Evolutionary conservation across 1,140 invertebrate genomes (phyloP), one percentile per base, ranked within the genome.

Genomic region (Halictus rubicundus): DNA sequence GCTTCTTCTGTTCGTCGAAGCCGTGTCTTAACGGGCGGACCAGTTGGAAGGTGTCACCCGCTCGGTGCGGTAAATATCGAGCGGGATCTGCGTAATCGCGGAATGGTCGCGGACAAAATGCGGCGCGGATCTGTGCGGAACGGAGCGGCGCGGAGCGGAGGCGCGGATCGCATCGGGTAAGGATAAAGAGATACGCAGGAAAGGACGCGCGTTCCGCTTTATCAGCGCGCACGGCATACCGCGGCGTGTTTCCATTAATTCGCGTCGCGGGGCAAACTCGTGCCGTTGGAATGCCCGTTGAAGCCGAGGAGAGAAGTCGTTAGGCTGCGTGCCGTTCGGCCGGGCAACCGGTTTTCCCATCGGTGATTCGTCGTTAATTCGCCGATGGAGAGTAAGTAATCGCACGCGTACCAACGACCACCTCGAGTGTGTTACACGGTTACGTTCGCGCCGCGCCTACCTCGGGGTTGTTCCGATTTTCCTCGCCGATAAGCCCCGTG

Each of bases 241-340:
- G 87, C 88, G 87, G 87, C 88, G 87, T 91, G 90, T 91, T 91
- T 92, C 90, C 89, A 92, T 92, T 92, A 92, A 92, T 92, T 91
- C 88, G 89, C 88, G 90, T 92, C 90, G 90, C 87, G 89, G 85
- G 86, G 81, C 85, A 82, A 91, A 89, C 89, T 88, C 90, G 90
- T 88, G 81, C 88, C 85, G 85, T 81, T 89, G 90, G 90, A 92
- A 92, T 92, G 86, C 89, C 86, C 86, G 90, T 88, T 88, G 82
- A 87, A 87, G 85, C 78, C 84, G 85, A 81, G 81, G 85, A 87
- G 85, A 86, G 90, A 87, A 91, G 88, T 91, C 89, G 89, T 91
- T 91, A 91, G 80, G 87, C 87, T 86, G 86, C 88, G 89, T 88
- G 88, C 87, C 87, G 86, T 89, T 88, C 85, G 81, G 85, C 83